A percentile compares a stretch with the other conserved stretches of the same genome.
Evolutionary conservation across 1,140 invertebrate species (phyloP).

Genomic region (roundworm (Caenorhabditis elegans)): WBcel235 BX284604.4:12085501-12086000

Average conservation of each 20-base stretch:
- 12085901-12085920: constrained; percentile 10
- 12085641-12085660: not conserved
- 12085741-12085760: not conserved
- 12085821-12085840: not conserved
- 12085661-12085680: not conserved
- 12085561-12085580: not conserved
- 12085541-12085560: not conserved
- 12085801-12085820: not conserved
- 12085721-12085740: not conserved
- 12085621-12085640: not conserved
- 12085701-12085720: not conserved
- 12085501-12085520: not conserved
- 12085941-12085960: constrained; percentile 8
- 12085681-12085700: not conserved
- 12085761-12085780: not conserved
- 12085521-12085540: not conserved
- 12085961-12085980: constrained; percentile 15
- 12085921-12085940: constrained; percentile 31
- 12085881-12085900: constrained; percentile 11
- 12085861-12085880: constrained; percentile 36
- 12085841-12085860: not conserved
- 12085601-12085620: not conserved
- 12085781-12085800: constrained; percentile 11
- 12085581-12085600: not conserved
- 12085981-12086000: constrained; percentile 4